Base-by-base conservation (phyloP, 2,888 invertebrate genomes). In the Lacanobia oleracea region DNA sequence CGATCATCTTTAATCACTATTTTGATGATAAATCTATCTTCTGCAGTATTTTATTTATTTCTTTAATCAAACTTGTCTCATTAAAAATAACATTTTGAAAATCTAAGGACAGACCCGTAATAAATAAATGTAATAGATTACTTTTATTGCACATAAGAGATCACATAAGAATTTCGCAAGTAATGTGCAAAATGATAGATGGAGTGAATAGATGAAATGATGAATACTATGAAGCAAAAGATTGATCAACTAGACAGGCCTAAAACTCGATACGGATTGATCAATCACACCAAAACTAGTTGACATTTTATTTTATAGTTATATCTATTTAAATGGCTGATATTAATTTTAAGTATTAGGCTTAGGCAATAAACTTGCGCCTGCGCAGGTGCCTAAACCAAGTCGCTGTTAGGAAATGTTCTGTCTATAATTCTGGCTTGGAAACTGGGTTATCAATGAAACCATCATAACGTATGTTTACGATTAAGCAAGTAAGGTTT, bases 261-360 rank as follows among this genome's bases (percentile, higher is more conserved):
- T 72, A 80, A 69, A 81, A 53, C 54, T 67, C 50, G 51, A 61
- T 23, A 40, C 33, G 37, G n/a, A 62, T 77, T 77, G 73, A 82
- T 86, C 74, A 75, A 80, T 80, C 78, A 67, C 48, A 69, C 33
- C 48, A 50, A 75, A 43, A 61, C 54, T 56, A 48, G 66, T 54
- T 75, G 76, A 72, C 77, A 81, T 85, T 86, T 68, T 57, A 27
- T 78, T 73, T 78, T 53, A 61, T 71, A 68, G 54, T 72, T 74
- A 75, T 69, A 51, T 71, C 33, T 50, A 75, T 84, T 69, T 77
- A 71, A 75, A 75, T 72, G 33, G 57, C 16, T 16, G 7, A 21
- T 62, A 54, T 82, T 48, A 67, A 83, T 82, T 67, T 75, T 16
- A 48, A 63, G 51, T 40, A n/a, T 48, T 53, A 27, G 21, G 59